Evolutionary conservation across 2,113 vertebrate genomes (phyloP).

Genomic region (Rhinopomastus cyanomelas): DNA sequence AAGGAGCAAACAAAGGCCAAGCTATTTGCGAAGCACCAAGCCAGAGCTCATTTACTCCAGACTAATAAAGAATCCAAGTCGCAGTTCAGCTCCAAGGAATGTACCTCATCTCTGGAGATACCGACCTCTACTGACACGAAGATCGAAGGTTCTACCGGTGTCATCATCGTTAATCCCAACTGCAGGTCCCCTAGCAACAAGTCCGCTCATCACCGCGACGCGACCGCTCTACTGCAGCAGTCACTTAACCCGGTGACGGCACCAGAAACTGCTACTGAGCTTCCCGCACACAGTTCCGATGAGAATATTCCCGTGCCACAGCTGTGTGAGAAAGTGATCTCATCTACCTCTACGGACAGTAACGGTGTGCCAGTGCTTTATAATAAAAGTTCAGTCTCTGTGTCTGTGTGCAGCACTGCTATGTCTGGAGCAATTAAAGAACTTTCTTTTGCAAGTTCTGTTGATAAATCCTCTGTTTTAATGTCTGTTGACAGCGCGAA

Average conservation of each 20-base stretch:
- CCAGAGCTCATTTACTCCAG: constrained; percentile 78
- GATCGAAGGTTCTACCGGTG: constrained; percentile 80
- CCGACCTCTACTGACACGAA: constrained; percentile 71
- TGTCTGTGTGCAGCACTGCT: constrained; percentile 78
- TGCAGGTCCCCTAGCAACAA: constrained; percentile 83
- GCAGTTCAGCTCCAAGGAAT: constrained; percentile 72
- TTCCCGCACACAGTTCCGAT: constrained; percentile 72
- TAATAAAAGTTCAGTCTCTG: constrained; percentile 75
- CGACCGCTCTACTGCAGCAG: constrained; percentile 65
- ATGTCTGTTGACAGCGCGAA: constrained; percentile 80
- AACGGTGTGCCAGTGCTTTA: constrained; percentile 80
- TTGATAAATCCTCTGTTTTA: constrained; percentile 81
- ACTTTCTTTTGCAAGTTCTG: constrained; percentile 77
- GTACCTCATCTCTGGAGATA: constrained; percentile 65
- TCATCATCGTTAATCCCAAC: constrained; percentile 86
- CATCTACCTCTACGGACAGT: constrained; percentile 83
- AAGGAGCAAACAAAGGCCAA: constrained; percentile 87
- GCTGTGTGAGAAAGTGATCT: constrained; percentile 78
- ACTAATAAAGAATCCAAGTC: constrained; percentile 74
- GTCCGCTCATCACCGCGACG: constrained; percentile 74
- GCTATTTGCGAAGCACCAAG: constrained; percentile 83
- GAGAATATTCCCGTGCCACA: constrained; percentile 76
- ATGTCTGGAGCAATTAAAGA: constrained; percentile 79
- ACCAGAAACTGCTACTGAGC: constrained; percentile 76
- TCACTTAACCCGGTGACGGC: constrained; percentile 68